Conservation (phyloP, 1,140 invertebrate species). For the Halesus radiatus region DNA sequence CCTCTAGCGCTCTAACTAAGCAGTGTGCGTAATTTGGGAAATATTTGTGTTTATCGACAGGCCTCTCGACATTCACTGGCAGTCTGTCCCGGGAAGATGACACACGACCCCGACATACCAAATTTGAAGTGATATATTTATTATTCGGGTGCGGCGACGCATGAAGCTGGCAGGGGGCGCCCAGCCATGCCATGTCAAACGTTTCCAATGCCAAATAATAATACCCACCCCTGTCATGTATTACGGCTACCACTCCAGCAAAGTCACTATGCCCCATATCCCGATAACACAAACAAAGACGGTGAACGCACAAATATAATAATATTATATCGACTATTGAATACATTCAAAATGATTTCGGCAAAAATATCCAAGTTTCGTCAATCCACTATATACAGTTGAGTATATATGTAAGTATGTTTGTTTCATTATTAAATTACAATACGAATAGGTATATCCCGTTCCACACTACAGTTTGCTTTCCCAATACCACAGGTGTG, state of each 20-base stretch:
- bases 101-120: constrained; percentile 15
- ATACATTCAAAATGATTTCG: constrained; percentile 6
- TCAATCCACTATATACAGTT: too few species aligned
- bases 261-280: neutral
- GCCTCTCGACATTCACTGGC: neutral
- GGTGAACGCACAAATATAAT: too few species aligned
- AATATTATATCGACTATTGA: neutral
- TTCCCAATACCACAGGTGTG: too few species aligned
- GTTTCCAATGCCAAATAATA: constrained; percentile 45
- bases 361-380: neutral
- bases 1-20: too few species aligned
- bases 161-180: neutral
- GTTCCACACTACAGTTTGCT: too few species aligned
- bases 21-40: too few species aligned
- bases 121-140: constrained; percentile 41
- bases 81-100: neutral
- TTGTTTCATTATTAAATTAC: too few species aligned
- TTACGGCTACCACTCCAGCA: neutral
- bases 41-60: constrained; percentile 4
- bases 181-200: constrained; percentile 30
- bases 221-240: neutral
- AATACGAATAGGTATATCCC: too few species aligned
- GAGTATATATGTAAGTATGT: too few species aligned
- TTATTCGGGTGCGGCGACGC: constrained; percentile 37
- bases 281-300: constrained; percentile 16